Evolutionary conservation across 2,113 vertebrate genomes (phyloP).

Genomic region (Poeciliopsis occidentalis): DNA sequence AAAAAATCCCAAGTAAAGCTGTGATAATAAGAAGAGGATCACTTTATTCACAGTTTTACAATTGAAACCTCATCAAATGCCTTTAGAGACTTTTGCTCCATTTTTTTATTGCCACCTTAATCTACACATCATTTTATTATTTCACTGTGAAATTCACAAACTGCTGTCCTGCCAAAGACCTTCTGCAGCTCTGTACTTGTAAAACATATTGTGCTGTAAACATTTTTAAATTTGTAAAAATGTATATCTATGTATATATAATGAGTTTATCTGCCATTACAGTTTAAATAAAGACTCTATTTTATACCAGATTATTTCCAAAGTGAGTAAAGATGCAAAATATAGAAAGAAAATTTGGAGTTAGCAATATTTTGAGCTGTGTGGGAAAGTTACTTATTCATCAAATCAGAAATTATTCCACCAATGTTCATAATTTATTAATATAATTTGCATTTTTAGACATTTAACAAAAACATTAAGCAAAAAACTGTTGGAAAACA

Average conservation of each 20-base stretch:
- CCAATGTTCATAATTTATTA: too few relatives aligned
- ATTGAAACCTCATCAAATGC: background rate
- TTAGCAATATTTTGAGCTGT: too few relatives aligned
- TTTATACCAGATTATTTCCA: background rate
- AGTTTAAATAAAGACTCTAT: constrained; percentile 38
- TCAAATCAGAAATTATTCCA: too few relatives aligned
- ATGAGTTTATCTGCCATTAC: background rate
- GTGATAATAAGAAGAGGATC: too few relatives aligned
- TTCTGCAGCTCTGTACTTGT: background rate
- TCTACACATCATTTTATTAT: background rate
- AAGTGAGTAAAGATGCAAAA: too few relatives aligned
- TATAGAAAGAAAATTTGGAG: too few relatives aligned
- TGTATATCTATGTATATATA: constrained; percentile 3
- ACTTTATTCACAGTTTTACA: background rate
- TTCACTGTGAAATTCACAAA: background rate
- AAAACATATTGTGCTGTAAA: background rate
- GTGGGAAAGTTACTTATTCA: too few relatives aligned
- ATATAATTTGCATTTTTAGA: too few relatives aligned
- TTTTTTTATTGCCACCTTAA: background rate
- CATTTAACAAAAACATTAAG: too few relatives aligned
- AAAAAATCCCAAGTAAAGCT: too few relatives aligned
- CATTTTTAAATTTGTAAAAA: background rate
- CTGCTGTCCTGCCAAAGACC: background rate
- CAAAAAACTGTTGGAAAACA: too few relatives aligned
- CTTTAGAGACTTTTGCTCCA: background rate